Evolutionary conservation across 2,797 vertebrate genomes (phyloP), one percentile per base, ranked within the genome.

Genomic region (Antrozous pallidus): DNA sequence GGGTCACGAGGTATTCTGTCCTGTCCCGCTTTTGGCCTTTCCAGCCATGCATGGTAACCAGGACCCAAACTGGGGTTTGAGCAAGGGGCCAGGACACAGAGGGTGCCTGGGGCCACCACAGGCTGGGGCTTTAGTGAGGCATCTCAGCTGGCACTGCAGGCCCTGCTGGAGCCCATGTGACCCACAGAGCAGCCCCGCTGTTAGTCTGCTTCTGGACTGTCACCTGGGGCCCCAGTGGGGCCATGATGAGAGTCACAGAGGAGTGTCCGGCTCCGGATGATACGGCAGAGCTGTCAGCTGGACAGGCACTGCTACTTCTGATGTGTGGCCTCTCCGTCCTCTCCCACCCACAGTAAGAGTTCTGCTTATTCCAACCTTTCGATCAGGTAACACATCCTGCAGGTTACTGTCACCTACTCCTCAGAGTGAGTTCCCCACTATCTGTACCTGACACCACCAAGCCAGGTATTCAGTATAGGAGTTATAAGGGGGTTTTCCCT

Each of bases 301-400:
- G 36, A 31, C 22, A 0, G 1, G 2, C 8, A 6, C 2, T 0
- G 5, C 26, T 0, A 2, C 8, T 31, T 28, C 45, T 33, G 9
- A 3, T 2, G 8, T 2, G 0, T 1, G 0, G 17, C 10, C 63
- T 31, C 7, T 5, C 6, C 17, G 0, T 5, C 54, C 14, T 2
- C 2, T 33, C 18, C 70, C 54, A 0, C 7, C 33, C 6, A 1
- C 0, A 0, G 3, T 3, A 0, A 17, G 0, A 2, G 26, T n/a
- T 58, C 42, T 13, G 10, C 14, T 6, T 22, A 2, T 1, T 82
- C 33, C 5, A 0, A 33, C 67, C n/a, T 69, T 77, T 26, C 14
- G 26, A 28, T 20, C 51, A 7, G 0, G 0, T 7, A 6, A 11
- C 36, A 18, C 31, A 2, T 3, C 31, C 65, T 24, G 7, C 4